A percentile compares a stretch with the other conserved stretches of the same genome.
Evolutionary conservation across 2,888 invertebrate species (phyloP).

Genomic region (Peribatodes rhomboidaria): DNA sequence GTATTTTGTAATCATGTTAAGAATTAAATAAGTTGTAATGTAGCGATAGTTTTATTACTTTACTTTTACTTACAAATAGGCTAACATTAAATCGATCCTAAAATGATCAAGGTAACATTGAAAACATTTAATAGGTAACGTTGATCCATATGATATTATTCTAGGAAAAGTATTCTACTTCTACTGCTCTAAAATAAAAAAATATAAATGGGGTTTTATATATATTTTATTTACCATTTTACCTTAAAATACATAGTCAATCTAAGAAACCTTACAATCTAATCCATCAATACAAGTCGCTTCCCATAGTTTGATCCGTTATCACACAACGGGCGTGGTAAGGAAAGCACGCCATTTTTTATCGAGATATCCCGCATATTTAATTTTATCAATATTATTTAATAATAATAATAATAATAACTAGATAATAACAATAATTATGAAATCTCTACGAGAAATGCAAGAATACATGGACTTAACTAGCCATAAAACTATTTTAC

Average conservation of each 20-base stretch:
- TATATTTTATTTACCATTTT: conserved; percentile 4
- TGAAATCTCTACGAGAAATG: neutral
- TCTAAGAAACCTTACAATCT: conserved; percentile 3
- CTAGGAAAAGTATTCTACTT: neutral
- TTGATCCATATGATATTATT: neutral
- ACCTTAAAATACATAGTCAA: neutral
- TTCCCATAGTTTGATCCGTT: neutral
- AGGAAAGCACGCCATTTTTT: conserved; percentile 1
- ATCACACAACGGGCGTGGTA: neutral
- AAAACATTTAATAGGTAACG: no score
- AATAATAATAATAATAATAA: neutral
- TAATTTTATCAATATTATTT: neutral
- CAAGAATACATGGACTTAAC: neutral
- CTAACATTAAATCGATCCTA: no score
- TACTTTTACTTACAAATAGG: no score
- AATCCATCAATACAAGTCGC: conserved; percentile 24
- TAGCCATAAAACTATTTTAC: neutral
- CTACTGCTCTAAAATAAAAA: neutral
- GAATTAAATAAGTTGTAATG: conserved; percentile 43
- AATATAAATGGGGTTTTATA: neutral
- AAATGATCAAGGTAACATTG: no score
- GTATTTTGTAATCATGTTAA: conserved; percentile 62
- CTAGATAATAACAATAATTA: neutral
- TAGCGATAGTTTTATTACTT: conserved; percentile 29
- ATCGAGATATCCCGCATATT: neutral